Evolutionary conservation across 2,113 vertebrate genomes (phyloP), one percentile per base, ranked within the genome.

Genomic region (Coturnix japonica): DNA sequence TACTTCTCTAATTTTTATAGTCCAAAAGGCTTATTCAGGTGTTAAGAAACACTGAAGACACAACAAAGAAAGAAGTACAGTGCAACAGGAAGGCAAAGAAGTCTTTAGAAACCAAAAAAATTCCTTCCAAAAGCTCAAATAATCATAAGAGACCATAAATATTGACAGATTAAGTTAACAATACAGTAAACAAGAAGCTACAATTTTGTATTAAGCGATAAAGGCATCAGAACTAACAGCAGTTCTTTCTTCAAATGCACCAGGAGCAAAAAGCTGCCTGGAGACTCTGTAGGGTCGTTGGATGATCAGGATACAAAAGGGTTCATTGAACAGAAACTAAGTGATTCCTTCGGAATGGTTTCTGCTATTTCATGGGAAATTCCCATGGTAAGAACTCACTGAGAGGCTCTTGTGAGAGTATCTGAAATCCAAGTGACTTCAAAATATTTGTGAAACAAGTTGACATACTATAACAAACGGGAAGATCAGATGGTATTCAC

Each of bases 261-360:
- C 37, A 65, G 16, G n/a, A 86, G 44, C 35, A 92, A 86, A 22
- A 86, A 90, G 53, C 22, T 75, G 56, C 28, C 46, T 43, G 28
- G 10, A 84, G 53, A 83, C 15, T n/a, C 25, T 30, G 17, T n/a
- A 86, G 82, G 80, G 56, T 5, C 81, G 83, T 22, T 56, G 22
- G 23, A 16, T 43, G 41, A 87, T 46, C 28, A 56, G 9, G 22
- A 54, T 71, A 71, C 43, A 75, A 88, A 86, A 86, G 11, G 20
- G 20, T 53, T 78, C 37, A 71, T 7, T 83, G 61, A 88, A 89
- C 44, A 90, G 56, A 88, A 91, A 86, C 39, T 30, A 82, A 85
- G 94, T 59, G 0, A 88, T 88, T 56, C 13, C 20, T 84, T 64
- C 25, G 33, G 18, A n/a, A 35, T 83, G 16, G 9, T 23, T 39